Percentiles rank a stretch among this genome's conserved stretches.
phyloP scores from a whole-genome alignment of 1,140 invertebrate species.

The Trichoplusia ni region DNA sequence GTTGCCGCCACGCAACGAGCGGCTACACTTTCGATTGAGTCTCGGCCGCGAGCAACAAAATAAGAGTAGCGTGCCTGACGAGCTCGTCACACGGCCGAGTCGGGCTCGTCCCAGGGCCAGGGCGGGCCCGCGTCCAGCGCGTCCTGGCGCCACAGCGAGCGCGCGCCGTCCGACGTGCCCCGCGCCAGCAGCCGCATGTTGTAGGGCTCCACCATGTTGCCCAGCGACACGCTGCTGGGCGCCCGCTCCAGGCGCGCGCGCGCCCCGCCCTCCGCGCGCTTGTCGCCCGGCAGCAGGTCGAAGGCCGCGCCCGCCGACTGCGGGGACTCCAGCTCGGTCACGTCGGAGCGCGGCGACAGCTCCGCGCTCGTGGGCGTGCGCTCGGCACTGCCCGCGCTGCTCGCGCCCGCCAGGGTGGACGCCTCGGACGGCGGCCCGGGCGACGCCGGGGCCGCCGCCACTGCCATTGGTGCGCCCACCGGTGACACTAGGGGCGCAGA shows the following conservation, averaged over 20 bases:
- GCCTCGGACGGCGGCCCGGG: slow-evolving; percentile 21
- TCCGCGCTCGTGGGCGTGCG: slow-evolving; percentile 41
- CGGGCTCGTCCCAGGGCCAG: slow-evolving; percentile 76
- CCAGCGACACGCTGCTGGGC: slow-evolving; percentile 56
- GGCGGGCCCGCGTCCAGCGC: slow-evolving; percentile 72
- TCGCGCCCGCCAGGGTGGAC: slow-evolving; percentile 31
- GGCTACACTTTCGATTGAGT: neutral
- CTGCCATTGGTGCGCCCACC: slow-evolving; percentile 22
- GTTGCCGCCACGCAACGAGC: neutral
- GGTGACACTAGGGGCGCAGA: slow-evolving; percentile 83
- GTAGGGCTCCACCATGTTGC: slow-evolving; percentile 72
- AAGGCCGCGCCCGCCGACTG: slow-evolving; percentile 49
- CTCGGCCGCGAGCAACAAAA: neutral
- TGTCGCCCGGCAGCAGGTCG: slow-evolving; percentile 65
- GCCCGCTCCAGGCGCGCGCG: slow-evolving; percentile 23
- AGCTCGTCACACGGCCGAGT: slow-evolving; percentile 68
- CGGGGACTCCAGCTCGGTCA: slow-evolving; percentile 63
- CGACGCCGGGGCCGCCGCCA: slow-evolving; percentile 5
- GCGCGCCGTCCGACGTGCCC: slow-evolving; percentile 55
- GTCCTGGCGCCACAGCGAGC: slow-evolving; percentile 75
- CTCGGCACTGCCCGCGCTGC: slow-evolving; percentile 25
- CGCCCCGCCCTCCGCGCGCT: slow-evolving; percentile 49
- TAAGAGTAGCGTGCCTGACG: neutral
- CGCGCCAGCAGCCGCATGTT: slow-evolving; percentile 69
- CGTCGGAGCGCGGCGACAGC: slow-evolving; percentile 62